phyloP scores from a whole-genome alignment of 2,797 vertebrate genomes.

The Gallinago nigripennis region DNA sequence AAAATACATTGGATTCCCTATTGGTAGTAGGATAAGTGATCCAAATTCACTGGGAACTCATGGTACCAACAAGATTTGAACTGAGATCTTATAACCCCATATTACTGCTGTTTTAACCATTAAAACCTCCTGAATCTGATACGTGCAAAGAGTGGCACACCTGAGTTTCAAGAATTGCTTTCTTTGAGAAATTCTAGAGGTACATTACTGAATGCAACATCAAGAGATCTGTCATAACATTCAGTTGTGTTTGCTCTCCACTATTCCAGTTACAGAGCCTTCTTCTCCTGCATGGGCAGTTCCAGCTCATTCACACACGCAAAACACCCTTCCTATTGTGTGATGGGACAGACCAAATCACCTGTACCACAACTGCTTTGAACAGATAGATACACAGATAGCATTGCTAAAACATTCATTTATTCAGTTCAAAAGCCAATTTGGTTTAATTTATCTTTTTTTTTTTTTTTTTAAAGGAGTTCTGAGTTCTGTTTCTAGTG shows the following conservation, averaged over 20 bases:
- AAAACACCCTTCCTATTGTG: not conserved
- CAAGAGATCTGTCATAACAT: not conserved
- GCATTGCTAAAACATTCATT: not conserved
- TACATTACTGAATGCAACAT: not conserved
- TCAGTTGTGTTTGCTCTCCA: not conserved
- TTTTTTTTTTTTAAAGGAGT: not conserved
- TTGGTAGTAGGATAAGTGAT: not conserved
- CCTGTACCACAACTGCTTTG: not conserved
- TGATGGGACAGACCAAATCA: not conserved
- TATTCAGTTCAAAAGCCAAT: not conserved
- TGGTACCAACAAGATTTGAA: not conserved
- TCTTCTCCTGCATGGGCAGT: not conserved
- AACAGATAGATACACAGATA: not conserved
- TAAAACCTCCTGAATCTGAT: not conserved
- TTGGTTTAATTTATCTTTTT: not conserved
- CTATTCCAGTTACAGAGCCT: not conserved
- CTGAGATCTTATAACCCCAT: rapidly evolving
- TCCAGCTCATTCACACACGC: not conserved
- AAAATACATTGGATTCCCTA: not conserved
- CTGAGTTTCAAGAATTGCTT: not conserved
- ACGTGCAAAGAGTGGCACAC: not conserved
- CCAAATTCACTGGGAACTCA: not conserved
- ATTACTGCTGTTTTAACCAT: not conserved
- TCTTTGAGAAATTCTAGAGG: not conserved
- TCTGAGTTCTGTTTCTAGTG: not conserved